These are phyloP conservation scores for Andricus curvator DNA, from an alignment of 2,888 invertebrate species.

Conservation along the genomic window DNA sequence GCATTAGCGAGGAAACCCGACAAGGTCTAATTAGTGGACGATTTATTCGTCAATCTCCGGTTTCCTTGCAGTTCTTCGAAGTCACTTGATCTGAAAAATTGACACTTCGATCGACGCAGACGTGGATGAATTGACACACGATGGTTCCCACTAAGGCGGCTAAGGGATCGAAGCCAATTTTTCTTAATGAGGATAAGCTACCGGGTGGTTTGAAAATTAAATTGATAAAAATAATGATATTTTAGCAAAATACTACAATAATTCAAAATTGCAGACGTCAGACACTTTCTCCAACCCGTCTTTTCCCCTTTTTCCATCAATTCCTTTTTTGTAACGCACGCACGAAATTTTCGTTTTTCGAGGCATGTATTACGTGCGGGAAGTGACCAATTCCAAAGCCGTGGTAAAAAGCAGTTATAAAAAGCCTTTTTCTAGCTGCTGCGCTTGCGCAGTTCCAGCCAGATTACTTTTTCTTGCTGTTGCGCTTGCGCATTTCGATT, in stretches of 20 bases:
- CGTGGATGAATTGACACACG: not conserved
- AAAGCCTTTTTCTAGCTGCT: no score
- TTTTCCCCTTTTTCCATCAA: no score
- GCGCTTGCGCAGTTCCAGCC: no score
- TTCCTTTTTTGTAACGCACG: no score
- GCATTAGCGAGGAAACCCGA: conserved; percentile 52
- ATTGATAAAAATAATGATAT: not conserved
- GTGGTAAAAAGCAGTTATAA: no score
- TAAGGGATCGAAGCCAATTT: conserved; percentile 4
- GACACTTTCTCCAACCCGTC: no score
- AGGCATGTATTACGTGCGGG: no score
- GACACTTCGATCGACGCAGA: conserved; percentile 23
- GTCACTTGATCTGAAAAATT: conserved; percentile 28
- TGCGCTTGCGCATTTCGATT: no score
- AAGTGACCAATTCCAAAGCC: no score
- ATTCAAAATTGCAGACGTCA: no score
- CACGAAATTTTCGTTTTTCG: no score
- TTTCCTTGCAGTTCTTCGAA: conserved; percentile 10
- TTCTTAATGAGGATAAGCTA: conserved; percentile 25
- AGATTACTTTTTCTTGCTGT: no score
- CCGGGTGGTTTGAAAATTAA: not conserved
- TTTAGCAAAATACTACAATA: not conserved
- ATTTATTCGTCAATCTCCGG: conserved; percentile 48
- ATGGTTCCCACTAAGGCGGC: not conserved
- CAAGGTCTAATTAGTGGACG: conserved; percentile 50